Evolutionary conservation across 2,113 vertebrate genomes (phyloP).

Genomic region (Sebastes schlegelii): DNA sequence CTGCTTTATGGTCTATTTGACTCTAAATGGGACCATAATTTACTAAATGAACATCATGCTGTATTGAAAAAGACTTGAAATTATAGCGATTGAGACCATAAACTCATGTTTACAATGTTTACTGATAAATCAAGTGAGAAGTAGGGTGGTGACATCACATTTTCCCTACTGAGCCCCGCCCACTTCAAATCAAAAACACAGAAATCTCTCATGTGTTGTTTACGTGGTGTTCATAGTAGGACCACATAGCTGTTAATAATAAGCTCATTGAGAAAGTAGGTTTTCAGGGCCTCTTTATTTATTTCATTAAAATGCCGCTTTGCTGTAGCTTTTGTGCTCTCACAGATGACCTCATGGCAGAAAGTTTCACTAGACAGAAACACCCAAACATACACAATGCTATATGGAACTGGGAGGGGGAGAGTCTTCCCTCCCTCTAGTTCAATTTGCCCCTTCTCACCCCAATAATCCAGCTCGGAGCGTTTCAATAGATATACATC

Average conservation of each 20-base stretch:
- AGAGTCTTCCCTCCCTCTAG: not conserved
- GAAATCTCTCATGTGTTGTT: not conserved
- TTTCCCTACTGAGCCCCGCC: not conserved
- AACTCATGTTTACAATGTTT: too few relatives aligned
- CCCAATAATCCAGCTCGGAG: conserved; percentile 7
- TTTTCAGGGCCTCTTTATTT: not conserved
- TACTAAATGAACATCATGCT: too few relatives aligned
- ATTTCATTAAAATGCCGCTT: not conserved
- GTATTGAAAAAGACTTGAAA: too few relatives aligned
- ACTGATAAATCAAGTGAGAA: too few relatives aligned
- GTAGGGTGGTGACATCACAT: too few relatives aligned
- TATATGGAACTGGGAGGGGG: not conserved
- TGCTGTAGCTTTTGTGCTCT: not conserved
- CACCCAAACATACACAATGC: not conserved
- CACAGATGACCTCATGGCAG: not conserved
- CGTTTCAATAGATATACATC: not conserved
- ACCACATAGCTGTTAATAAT: not conserved
- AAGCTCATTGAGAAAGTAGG: not conserved
- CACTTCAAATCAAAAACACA: not conserved
- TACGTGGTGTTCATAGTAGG: not conserved
- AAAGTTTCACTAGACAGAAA: not conserved
- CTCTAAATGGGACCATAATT: too few relatives aligned
- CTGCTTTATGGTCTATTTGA: too few relatives aligned
- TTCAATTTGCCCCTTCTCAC: not conserved
- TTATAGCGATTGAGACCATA: too few relatives aligned